Evolutionary conservation across 2,113 vertebrate genomes (phyloP).

Genomic region (Mormyrus iriodes): DNA sequence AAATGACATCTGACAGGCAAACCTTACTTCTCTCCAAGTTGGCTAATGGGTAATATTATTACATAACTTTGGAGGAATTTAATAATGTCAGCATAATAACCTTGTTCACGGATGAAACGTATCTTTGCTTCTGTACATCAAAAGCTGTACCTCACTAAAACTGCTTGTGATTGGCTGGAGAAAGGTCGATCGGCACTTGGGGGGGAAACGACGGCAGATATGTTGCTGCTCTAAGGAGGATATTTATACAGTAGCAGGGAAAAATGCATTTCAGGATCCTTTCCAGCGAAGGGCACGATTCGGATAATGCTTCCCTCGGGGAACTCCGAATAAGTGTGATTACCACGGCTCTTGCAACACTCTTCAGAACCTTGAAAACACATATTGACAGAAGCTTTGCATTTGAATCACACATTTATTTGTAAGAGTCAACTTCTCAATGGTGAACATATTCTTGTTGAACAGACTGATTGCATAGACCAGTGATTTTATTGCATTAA

Average conservation of each 20-base stretch:
- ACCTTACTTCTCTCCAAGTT: neutral
- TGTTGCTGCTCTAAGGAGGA: neutral
- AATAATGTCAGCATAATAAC: neutral
- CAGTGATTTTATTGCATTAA: neutral
- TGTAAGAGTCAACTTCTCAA: too few species aligned
- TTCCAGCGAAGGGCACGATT: neutral
- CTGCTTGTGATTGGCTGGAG: neutral
- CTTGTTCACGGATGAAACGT: neutral
- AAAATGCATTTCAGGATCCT: neutral
- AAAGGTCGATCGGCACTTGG: neutral
- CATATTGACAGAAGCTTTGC: neutral
- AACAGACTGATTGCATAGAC: neutral
- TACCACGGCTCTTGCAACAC: neutral
- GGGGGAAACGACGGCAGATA: neutral
- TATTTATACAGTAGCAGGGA: neutral
- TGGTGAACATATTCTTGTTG: neutral
- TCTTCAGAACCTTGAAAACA: neutral
- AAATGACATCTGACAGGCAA: neutral
- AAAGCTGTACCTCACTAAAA: neutral
- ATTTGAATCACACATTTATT: constrained; percentile 3
- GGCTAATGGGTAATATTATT: neutral
- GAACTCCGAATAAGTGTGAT: neutral
- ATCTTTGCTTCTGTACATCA: neutral
- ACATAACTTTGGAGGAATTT: neutral
- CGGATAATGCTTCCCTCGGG: neutral